Evolutionary conservation across 2,797 vertebrate species (phyloP), one percentile per base, ranked within the genome.

Genomic region (Corythornis leucogaster): DNA sequence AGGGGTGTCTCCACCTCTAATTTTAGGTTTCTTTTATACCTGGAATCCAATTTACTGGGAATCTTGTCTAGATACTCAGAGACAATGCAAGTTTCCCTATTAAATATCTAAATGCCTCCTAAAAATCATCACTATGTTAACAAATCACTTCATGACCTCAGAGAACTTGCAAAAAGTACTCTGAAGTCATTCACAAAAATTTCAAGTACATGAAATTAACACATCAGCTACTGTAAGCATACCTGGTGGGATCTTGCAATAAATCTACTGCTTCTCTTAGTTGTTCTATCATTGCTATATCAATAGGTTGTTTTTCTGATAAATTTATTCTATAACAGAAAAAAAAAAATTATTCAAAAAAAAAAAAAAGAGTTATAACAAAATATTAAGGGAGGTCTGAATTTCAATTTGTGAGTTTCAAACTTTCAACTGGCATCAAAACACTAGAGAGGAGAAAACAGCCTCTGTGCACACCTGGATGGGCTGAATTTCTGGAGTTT

Each of bases 261-360:
- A 99, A 97, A 95, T 98, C 98, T 93, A 99, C 98, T 2, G 98
- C 99, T 92, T 99, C 98, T 96, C 98, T 98, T 84, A 99, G 97
- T 94, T 98, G 98, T 81, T 98, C 98, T 94, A 99, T 99, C 98
- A 99, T 98, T 77, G 97, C 96, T 46, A 98, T 96, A 90, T 97
- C 97, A 79, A 98, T 93, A 90, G 97, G 97, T 74, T 97, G 97
- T 51, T 97, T 96, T 86, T 97, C 96, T 38, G 96, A 94, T 76
- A 98, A 97, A 96, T 96, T 98, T 85, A 98, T 95, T 97, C 99
- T 99, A 94, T 10, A 95, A 92, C 6, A 84, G 53, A 82, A 97
- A 90, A 94, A 90, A 94, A 45, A 90, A 92, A 95, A 90, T 31
- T 24, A 81, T 85, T 90, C 11, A 53, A 53, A 75, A 59, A 70